Percentiles rank a stretch among this genome's conserved stretches.
Conservation (phyloP, 2,113 vertebrate genomes). For the Coturnix japonica region DNA sequence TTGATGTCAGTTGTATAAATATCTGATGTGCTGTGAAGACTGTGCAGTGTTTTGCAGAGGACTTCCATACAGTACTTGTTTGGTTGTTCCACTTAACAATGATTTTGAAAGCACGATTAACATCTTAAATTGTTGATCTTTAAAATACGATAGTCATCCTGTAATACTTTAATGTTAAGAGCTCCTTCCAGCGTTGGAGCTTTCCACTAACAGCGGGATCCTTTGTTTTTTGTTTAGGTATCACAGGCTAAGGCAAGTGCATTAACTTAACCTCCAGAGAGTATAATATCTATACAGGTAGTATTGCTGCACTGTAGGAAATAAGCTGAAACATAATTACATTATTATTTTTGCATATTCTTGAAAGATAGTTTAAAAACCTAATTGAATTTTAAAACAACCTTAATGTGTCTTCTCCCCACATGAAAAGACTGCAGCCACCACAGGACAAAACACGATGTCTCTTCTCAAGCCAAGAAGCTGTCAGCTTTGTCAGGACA, state of each 20-base stretch:
- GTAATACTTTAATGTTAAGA: slow-evolving; percentile 4
- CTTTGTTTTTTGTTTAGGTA: not conserved
- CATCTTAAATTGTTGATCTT: slow-evolving; percentile 60
- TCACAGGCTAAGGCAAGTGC: not conserved
- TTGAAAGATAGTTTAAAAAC: not conserved
- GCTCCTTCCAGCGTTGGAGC: not conserved
- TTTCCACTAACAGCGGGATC: not conserved
- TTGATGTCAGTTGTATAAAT: not conserved
- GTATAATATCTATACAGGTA: not conserved
- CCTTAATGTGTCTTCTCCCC: not conserved
- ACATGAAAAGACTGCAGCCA: fast-evolving
- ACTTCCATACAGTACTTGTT: not conserved
- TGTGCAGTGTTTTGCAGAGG: not conserved
- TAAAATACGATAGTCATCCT: slow-evolving; percentile 34
- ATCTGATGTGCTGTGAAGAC: not conserved
- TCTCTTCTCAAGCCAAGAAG: not conserved
- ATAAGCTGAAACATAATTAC: not conserved
- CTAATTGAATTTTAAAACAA: not conserved
- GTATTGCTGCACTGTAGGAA: not conserved
- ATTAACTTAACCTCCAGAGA: not conserved
- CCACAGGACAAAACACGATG: not conserved
- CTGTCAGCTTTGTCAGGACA: not conserved
- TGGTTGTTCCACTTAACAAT: slow-evolving; percentile 27
- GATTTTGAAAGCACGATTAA: slow-evolving; percentile 47
- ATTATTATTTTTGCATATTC: not conserved